Conservation (phyloP, 35 echinoderm and acorn worm genomes). For the Eucidaris tribuloides region DNA sequence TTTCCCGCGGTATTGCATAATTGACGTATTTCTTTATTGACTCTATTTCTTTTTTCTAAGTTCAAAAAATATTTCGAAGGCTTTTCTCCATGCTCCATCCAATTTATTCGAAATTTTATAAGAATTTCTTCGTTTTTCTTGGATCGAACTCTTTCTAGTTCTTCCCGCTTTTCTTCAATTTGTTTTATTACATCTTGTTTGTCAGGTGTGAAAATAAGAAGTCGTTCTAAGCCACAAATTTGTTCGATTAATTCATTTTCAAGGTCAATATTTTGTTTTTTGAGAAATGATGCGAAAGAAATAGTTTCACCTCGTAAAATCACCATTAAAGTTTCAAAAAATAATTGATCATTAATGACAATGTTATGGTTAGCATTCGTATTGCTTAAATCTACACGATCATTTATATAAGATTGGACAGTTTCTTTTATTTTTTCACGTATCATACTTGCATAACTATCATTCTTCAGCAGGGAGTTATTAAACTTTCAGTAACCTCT, state of each 20-base stretch:
- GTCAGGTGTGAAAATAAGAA: not conserved
- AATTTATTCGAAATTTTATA: too few species aligned
- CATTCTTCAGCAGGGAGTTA: constrained; percentile 3
- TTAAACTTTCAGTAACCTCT: constrained; percentile 27
- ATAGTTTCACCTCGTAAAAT: not conserved
- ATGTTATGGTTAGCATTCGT: not conserved
- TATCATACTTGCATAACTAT: not conserved
- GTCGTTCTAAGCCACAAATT: not conserved
- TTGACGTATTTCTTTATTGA: constrained; percentile 6
- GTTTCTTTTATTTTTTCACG: not conserved
- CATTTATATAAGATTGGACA: not conserved
- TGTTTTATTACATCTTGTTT: not conserved
- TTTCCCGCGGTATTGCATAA: not conserved
- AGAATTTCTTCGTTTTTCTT: constrained; percentile 2
- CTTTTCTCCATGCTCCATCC: too few species aligned
- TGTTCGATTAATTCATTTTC: not conserved
- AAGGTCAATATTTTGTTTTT: not conserved
- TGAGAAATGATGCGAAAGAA: not conserved
- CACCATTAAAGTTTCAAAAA: not conserved
- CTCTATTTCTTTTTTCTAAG: constrained; percentile 31
- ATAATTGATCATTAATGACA: not conserved
- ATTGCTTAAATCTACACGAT: not conserved
- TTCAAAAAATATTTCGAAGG: constrained; percentile 12
- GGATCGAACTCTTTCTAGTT: not conserved
- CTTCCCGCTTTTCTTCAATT: not conserved